Conservation (phyloP, 2,113 vertebrate species). For the Takifugu flavidus region DNA sequence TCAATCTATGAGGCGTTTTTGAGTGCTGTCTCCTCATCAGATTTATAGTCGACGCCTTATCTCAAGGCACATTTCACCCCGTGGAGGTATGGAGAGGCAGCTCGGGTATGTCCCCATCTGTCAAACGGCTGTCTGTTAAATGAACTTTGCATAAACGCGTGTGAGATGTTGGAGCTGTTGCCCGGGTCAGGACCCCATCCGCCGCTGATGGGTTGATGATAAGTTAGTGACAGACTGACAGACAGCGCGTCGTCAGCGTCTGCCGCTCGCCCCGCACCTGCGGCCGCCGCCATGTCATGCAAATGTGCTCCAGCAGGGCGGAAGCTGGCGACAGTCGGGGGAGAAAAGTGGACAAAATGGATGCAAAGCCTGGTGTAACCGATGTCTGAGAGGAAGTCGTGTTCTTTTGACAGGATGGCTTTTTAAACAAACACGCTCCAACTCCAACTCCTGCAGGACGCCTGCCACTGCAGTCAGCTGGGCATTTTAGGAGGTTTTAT, state of each 20-base stretch:
- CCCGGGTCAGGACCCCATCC: slow-evolving; percentile 13
- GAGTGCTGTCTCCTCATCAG: neutral
- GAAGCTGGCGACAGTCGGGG: slow-evolving; percentile 45
- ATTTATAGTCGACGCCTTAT: neutral
- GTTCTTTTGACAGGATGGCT: slow-evolving; percentile 44
- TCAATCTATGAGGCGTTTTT: neutral
- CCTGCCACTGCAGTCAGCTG: neutral
- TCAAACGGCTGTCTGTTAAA: slow-evolving; percentile 35
- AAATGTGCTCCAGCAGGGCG: slow-evolving; percentile 52
- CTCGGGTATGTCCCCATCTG: slow-evolving; percentile 38
- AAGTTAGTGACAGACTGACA: slow-evolving; percentile 31
- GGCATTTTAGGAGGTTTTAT: too few relatives aligned
- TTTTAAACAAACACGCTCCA: slow-evolving; percentile 67
- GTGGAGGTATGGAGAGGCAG: slow-evolving; percentile 27
- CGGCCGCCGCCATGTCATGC: slow-evolving; percentile 46
- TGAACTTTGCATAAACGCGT: slow-evolving; percentile 41
- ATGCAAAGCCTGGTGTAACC: slow-evolving; percentile 75
- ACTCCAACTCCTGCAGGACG: slow-evolving; percentile 16
- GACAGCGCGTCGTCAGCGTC: slow-evolving; percentile 9
- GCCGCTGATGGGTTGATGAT: slow-evolving; percentile 21
- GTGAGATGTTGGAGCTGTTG: neutral
- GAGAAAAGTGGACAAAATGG: slow-evolving; percentile 55
- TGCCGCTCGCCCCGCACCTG: slow-evolving; percentile 21
- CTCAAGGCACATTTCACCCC: slow-evolving; percentile 25
- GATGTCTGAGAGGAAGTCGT: slow-evolving; percentile 60